phyloP scores from a whole-genome alignment of 2,797 vertebrate genomes.

The Phataginus tricuspis region DNA sequence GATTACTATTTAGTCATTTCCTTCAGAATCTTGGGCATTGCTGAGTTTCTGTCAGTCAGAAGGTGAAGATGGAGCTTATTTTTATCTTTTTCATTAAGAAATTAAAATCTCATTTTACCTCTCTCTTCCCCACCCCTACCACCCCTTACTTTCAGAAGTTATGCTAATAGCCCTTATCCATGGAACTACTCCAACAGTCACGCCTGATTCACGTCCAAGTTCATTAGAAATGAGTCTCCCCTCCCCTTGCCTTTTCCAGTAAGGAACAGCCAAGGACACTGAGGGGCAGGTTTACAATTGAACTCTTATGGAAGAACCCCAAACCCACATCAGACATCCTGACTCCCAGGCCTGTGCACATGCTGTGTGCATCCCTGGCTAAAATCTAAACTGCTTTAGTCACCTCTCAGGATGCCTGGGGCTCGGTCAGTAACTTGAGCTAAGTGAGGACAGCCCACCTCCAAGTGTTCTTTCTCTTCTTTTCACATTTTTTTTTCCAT shows the following conservation, averaged over 20 bases:
- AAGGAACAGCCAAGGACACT: background rate
- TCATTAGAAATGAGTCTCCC: background rate
- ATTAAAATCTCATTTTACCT: background rate
- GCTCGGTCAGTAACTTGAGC: slow-evolving; percentile 33
- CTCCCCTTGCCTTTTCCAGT: background rate
- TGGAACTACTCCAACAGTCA: background rate
- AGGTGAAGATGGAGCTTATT: background rate
- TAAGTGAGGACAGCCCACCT: slow-evolving; percentile 49
- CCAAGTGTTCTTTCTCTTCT: slow-evolving; percentile 10
- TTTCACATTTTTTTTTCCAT: background rate
- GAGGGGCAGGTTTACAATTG: background rate
- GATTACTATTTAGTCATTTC: background rate
- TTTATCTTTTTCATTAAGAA: slow-evolving; percentile 6
- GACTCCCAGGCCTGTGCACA: background rate
- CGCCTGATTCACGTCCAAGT: background rate
- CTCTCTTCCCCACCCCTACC: background rate
- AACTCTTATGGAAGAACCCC: background rate
- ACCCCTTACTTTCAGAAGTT: background rate
- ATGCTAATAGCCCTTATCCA: background rate
- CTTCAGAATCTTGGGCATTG: slow-evolving; percentile 1
- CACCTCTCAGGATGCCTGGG: background rate
- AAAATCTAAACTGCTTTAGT: background rate
- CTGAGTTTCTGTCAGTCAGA: slow-evolving; percentile 21
- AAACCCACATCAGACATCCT: slow-evolving; percentile 33
- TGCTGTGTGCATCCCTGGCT: background rate